These are phyloP conservation scores for Acrocephalus arundinaceus DNA, from an alignment of 2,113 vertebrate species.

Conservation along the genomic window DNA sequence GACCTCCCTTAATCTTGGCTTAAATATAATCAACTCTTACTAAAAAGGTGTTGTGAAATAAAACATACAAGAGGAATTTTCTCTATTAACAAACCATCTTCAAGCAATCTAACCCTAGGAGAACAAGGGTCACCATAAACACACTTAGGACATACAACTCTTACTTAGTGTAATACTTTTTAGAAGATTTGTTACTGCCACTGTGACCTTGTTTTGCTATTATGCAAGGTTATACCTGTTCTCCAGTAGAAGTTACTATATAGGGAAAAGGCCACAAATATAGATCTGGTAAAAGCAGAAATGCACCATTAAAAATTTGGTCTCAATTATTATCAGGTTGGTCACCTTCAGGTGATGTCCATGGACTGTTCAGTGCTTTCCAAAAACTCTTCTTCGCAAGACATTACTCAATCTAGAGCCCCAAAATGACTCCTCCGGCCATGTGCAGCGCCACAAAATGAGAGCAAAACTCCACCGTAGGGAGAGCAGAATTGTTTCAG, in stretches of 20 bases:
- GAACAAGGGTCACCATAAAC: neutral
- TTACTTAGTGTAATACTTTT: neutral
- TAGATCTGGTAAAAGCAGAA: neutral
- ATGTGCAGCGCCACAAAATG: neutral
- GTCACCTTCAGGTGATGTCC: neutral
- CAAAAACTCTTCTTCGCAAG: neutral
- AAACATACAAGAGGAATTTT: neutral
- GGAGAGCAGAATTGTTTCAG: neutral
- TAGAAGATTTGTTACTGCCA: neutral
- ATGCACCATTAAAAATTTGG: neutral
- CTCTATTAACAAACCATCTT: neutral
- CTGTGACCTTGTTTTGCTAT: neutral
- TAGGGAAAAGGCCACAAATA: neutral
- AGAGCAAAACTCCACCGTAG: neutral
- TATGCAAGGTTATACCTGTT: neutral
- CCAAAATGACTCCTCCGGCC: neutral
- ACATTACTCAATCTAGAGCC: neutral
- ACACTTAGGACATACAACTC: neutral
- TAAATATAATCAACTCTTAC: neutral
- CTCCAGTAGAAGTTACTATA: neutral
- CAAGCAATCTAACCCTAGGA: neutral
- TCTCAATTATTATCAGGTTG: neutral
- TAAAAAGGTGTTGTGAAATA: neutral
- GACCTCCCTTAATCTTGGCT: neutral
- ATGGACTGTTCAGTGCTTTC: neutral